Evolutionary conservation across 2,797 vertebrate species (phyloP), one percentile per base, ranked within the genome.

Genomic region (Psittacula echo): DNA sequence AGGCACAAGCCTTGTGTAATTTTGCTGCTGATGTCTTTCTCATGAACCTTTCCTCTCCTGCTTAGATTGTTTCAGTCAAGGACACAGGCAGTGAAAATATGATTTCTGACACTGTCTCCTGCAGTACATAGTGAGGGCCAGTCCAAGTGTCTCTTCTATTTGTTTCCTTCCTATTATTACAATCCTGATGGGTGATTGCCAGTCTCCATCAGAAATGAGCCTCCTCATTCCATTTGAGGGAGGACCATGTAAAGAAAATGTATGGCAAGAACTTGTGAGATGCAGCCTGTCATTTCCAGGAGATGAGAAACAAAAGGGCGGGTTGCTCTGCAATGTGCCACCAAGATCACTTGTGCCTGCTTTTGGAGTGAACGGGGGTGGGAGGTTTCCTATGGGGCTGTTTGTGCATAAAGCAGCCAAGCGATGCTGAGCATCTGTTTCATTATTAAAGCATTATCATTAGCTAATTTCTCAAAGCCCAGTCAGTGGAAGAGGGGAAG

Each of bases 401-500:
- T 79, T 73, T 13, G 22, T 89, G 76, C 50, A 17, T 88, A 74
- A 94, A 86, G 89, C 72, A 95, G 85, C 50, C 66, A 56, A 95
- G 70, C 9, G 20, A 67, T 9, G 7, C 19, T 71, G 70, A 96
- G 60, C 95, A 92, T 96, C 90, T 96, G 91, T 93, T 96, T 92
- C 85, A 62, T 97, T 97, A 93, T 94, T 90, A 93, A 93, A 87
- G 89, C 81, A 54, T 95, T 96, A 90, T 85, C 22, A 1, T 85
- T 90, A 87, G 64, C 64, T 95, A 84, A 95, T 96, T 97, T 96
- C 87, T 93, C 85, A 90, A 84, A 95, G 72, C 64, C 58, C 75
- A 44, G 82, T 62, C 92, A 77, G 45, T 54, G 80, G 37, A 80
- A 86, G 53, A 50, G 87, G 60, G 47, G 45, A 67, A 76, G 56